Base-by-base conservation (phyloP, 2,888 invertebrate species). In the Dryomyza anilis region DNA sequence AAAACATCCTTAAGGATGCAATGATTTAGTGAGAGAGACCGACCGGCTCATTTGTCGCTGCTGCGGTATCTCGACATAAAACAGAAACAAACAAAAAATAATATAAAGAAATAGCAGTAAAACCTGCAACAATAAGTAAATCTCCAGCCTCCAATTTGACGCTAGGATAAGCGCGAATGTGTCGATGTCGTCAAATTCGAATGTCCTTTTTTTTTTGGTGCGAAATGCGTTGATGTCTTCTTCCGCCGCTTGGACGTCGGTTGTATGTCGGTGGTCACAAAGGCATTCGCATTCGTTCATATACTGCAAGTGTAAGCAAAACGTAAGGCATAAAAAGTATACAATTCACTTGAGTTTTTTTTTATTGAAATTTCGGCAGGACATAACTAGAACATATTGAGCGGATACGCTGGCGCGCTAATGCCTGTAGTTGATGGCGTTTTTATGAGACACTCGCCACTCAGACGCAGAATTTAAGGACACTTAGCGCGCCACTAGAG, bases 81-180 rank as follows among this genome's bases (percentile, higher is more conserved):
- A 48, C 30, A 30, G 23, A 46, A 14, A 48, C 12, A 19, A 46
- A 29, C 46, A 30, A 43, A n/a, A 43, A 29, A 16, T 7, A n/a
- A n/a, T n/a, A n/a, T n/a, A n/a, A n/a, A n/a, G n/a, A n/a, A n/a
- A n/a, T n/a, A n/a, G n/a, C n/a, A n/a, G n/a, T n/a, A n/a, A n/a
- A n/a, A n/a, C n/a, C n/a, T n/a, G n/a, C n/a, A n/a, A n/a, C n/a
- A 56, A 39, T 14, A 12, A 30, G 10, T 46, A 46, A 59, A 21
- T 59, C 58, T 16, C 29, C 30, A 30, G 19, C 30, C 33, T 46
- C 59, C 48, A 48, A 59, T 59, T 59, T 59, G 33, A 59, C 59
- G 48, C 59, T n/a, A 46, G 59, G 59, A 48, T 59, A 29, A 59
- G 25, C 59, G 59, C 59, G 48, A 59, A 59, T 59, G 48, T 59